Evolutionary conservation across 2,797 vertebrate species (phyloP), one percentile per base, ranked within the genome.

Genomic region (Malacoctenus gilli): DNA sequence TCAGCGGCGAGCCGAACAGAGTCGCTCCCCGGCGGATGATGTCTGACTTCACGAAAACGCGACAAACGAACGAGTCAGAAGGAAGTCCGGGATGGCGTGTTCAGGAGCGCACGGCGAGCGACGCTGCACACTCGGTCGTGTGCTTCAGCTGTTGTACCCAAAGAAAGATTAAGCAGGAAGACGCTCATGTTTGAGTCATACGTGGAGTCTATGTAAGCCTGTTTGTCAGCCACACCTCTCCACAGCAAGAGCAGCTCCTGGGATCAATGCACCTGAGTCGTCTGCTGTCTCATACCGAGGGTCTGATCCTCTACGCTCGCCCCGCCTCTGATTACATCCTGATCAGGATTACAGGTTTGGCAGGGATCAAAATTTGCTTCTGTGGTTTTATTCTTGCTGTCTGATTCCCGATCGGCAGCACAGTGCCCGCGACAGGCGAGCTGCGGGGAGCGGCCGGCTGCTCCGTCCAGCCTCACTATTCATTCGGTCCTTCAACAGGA

Each of bases 401-500:
- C 68, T 78, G 47, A 62, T 58, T 68, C 52, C 42, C 61, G 58
- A 58, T 77, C 67, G 63, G 32, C 68, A 59, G 61, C 52, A 36
- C 35, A 79, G 36, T 59, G 16, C 36, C 18, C 23, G 10, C 23
- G 38, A n/a, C 52, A 21, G 15, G 53, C 31, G 72, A 25, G 51
- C 60, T 46, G 52, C 30, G 42, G 47, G 46, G 10, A 2, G 22
- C 35, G 36, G 65, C 23, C 65, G 37, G 18, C 30, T 51, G 53
- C 59, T 59, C 56, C 68, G 41, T 73, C 41, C 42, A 43, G 28
- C 54, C 38, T 76, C 72, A 70, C 42, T 80, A 52, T 79, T 66
- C 46, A 76, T 89, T 82, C 83, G 53, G 86, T 83, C 68, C 50
- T 78, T 71, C 73, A 72, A 71, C 62, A 61, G 39, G 37, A 25